Evolutionary conservation across 2,797 vertebrate genomes (phyloP), one percentile per base, ranked within the genome.

Genomic region (Clamator glandarius): DNA sequence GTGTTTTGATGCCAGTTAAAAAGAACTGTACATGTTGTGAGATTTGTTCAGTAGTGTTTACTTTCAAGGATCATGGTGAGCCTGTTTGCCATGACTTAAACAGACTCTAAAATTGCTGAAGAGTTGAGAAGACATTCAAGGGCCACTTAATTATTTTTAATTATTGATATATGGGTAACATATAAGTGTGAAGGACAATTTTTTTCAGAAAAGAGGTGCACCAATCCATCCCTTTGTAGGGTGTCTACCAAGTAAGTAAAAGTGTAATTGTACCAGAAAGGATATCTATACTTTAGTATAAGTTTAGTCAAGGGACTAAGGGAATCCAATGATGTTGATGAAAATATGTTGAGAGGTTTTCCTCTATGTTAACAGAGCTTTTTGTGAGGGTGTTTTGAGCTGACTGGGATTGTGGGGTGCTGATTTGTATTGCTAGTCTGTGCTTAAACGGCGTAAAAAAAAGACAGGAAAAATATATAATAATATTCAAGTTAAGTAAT

Each of bases 1-100:
- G 90, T 83, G 79, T 96, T 96, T 93, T 97, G 91, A 90, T 97
- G 93, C 90, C 85, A 84, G 50, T 93, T 92, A 59, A 90, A 95
- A 97, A 95, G 86, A 87, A 69, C 51, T 90, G 52, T 66, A 91
- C 15, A 3, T 64, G 61, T 75, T 59, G 62, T 85, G 82, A 69
- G 69, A 55, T 89, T 84, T 90, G 58, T 62, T 91, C 58, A 46
- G 50, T 24, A 67, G 31, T 29, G 23, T 83, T 91, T 88, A 31
- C 29, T 75, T 61, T 54, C 79, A 78, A 63, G 84, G 90, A 51
- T 58, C 67, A 14, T 20, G 46, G 75, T 78, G 83, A 85, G n/a
- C 29, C 51, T 68, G 12, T 58, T 94, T 75, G 69, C 19, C 23
- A 29, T 41, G 42, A 20, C 8, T 50, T 11, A 36, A 57, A 39